A percentile compares a stretch with the other conserved stretches of the same genome.
Conservation (phyloP, 2,888 invertebrate species). For the Pyrgus malvae region DNA sequence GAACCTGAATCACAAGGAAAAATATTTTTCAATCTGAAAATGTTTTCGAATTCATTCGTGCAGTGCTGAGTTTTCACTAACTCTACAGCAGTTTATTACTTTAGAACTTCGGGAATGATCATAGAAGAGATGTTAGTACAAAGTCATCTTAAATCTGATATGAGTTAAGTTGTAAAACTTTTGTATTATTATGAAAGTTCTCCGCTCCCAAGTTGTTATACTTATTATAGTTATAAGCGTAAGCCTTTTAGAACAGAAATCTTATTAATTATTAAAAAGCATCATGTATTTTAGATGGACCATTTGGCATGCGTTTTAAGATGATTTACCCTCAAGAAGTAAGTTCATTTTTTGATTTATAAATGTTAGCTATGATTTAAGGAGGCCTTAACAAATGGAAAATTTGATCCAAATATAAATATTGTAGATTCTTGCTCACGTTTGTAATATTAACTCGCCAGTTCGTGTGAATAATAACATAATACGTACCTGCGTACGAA, state of each 20-base stretch:
- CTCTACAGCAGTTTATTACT: neutral
- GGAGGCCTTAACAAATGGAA: neutral
- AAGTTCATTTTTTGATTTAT: too few species aligned
- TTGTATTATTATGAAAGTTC: constrained; percentile 3
- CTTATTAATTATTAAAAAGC: neutral
- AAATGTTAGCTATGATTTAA: neutral
- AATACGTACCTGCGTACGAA: constrained; percentile 31
- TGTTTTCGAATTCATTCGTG: neutral
- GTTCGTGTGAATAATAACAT: constrained; percentile 41
- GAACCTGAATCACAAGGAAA: neutral
- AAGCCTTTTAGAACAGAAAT: neutral
- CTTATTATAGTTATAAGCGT: neutral
- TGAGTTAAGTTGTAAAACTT: neutral
- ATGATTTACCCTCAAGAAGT: too few species aligned
- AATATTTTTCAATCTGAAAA: neutral
- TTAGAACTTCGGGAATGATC: neutral
- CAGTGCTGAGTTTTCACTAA: neutral
- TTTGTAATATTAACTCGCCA: constrained; percentile 14
- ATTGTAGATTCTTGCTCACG: neutral
- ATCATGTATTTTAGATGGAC: too few species aligned
- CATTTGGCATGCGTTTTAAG: too few species aligned
- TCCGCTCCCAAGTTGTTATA: neutral
- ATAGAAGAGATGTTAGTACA: neutral
- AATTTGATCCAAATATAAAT: neutral
- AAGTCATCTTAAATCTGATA: neutral